Evolutionary conservation across 1,140 invertebrate species (phyloP), one percentile per base, ranked within the genome.

Genomic region (Drosophila quadrilineata): DNA sequence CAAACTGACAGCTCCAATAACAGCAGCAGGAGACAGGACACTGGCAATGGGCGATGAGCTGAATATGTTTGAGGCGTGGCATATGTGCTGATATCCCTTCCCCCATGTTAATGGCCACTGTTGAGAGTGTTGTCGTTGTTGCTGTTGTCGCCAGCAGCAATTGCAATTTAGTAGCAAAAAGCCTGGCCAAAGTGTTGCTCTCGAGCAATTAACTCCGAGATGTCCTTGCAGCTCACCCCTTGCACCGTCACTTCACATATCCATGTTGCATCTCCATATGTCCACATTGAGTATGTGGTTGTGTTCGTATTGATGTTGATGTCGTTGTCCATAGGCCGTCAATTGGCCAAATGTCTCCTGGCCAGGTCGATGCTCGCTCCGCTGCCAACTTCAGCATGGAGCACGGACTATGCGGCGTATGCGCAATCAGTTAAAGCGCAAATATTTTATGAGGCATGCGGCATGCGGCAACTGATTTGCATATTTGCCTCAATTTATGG

Each of bases 81-180:
- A 22, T n/a, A 50, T 57, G 60, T 65, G 45, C 58, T 56, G 24
- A 46, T 14, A 19, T n/a, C 54, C 31, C 49, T 41, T 38, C 53
- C 63, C 56, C 35, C 63, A 75, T 56, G 38, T 53, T 72, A 59
- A 59, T 70, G 49, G 50, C 52, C 57, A 29, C 59, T 48, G 68
- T 54, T 57, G 59, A 62, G 59, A 57, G 63, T 67, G 57, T 41
- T 40, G 26, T 35, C 50, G 59, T 33, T 40, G 35, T 66, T 72
- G 50, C 53, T 68, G 57, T 68, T 66, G 70, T 48, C 52, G 49
- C 48, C 59, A 46, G 12, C 46, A 60, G 71, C 67, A 75, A 80
- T 75, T 80, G 63, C 76, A 80, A 80, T 80, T 80, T 80, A 72
- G 71, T 75, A 63, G 58, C 69, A 68, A 72, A 68, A 72, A 68